Evolutionary conservation across 2,888 invertebrate genomes (phyloP), one percentile per base, ranked within the genome.

Genomic region (Drosophila sordidula): DNA sequence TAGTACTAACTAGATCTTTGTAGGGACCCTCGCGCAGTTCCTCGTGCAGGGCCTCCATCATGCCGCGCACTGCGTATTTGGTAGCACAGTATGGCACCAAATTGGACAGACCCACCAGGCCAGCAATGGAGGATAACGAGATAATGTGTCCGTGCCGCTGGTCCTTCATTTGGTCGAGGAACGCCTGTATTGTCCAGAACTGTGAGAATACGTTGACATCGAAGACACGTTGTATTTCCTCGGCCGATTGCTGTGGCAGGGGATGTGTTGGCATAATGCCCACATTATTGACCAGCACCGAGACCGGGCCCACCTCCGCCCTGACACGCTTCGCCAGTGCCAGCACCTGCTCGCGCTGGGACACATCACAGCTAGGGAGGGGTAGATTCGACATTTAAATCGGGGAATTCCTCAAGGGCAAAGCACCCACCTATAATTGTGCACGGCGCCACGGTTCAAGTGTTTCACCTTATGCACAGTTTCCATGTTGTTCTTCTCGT

Each of bases 241-340:
- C 94, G 29, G 94, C 93, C 0, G 94, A 94, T 65, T 95, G 95
- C 46, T 95, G 93, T 34, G 95, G 91, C 54, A 97, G 92, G 0
- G 95, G 93, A 90, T 95, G 95, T 83, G 95, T 95, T 0, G 96
- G 96, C 96, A 97, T 96, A 71, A 97, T 96, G 4, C 97, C 97
- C 0, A 97, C 97, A 93, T 97, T 97, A 92, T 97, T 97, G 8
- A 97, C 93, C 57, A 97, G 92, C 88, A 97, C 95, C 0, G 95
- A 95, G 4, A 97, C 95, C 56, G 95, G 94, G 0, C 97, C 97
- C 0, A 97, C 95, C 78, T 97, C 95, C 5, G 93, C 91, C 51
- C 93, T 93, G 1, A 97, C 94, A 87, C 93, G 94, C 52, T 94
- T 93, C 0, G 95, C 95, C 45, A 95, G 90, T 18, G 93, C 93